Percentiles rank a stretch among this genome's conserved stretches.
Conservation (phyloP, 2,113 vertebrate genomes). For the Rhabdomys dilectus region DNA sequence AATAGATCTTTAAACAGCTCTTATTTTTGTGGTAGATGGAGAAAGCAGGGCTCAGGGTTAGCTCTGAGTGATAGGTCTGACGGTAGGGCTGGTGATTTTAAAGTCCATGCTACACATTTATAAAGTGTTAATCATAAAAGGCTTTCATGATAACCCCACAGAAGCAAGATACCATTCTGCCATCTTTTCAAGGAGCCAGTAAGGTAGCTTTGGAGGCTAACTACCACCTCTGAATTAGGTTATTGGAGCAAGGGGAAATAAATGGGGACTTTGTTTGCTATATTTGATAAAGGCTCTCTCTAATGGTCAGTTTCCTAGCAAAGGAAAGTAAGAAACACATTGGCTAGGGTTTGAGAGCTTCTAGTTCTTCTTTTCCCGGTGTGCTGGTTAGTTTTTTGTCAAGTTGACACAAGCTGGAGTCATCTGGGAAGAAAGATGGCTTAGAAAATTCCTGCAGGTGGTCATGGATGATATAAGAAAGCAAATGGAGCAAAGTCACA, state of each 20-base stretch:
- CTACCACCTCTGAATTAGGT: background rate
- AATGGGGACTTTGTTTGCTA: background rate
- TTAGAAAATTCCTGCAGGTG: background rate
- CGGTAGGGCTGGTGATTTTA: background rate
- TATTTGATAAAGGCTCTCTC: background rate
- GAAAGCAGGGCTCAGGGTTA: background rate
- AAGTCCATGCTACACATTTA: slow-evolving; percentile 15
- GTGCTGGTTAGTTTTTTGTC: background rate
- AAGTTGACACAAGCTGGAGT: background rate
- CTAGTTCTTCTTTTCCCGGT: background rate
- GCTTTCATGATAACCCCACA: background rate
- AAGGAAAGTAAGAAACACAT: background rate
- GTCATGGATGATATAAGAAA: background rate
- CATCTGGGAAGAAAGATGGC: background rate
- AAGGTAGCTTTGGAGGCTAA: background rate
- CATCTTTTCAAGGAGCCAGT: background rate
- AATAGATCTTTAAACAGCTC: slow-evolving; percentile 45
- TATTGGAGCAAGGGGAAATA: background rate
- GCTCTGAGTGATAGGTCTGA: background rate
- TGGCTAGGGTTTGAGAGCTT: background rate
- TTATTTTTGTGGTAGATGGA: slow-evolving; percentile 4
- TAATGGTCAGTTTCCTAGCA: background rate
- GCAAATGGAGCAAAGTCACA: background rate
- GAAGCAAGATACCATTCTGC: background rate
- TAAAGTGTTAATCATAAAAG: slow-evolving; percentile 13